Percentiles rank a stretch among this genome's conserved stretches.
Evolutionary conservation across 2,888 invertebrate species (phyloP).

Genomic region (Xylophagus ater): DNA sequence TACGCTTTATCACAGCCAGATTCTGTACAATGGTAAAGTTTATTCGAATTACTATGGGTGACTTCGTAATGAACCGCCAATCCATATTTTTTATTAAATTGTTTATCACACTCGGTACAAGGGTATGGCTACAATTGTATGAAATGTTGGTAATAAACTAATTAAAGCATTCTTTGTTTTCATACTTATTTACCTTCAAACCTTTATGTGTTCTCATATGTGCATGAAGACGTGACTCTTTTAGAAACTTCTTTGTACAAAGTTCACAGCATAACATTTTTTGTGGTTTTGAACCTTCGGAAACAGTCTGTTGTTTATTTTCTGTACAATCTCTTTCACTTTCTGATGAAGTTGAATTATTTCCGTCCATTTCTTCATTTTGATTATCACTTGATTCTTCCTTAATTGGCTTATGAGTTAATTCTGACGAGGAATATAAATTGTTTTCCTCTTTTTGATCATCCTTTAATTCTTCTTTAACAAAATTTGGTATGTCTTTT

Average conservation of each 20-base stretch:
- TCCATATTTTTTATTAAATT: conserved; percentile 8
- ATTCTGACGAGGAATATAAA: not conserved
- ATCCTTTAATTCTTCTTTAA: conserved; percentile 1
- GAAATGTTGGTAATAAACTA: too few species aligned
- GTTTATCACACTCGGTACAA: conserved; percentile 7
- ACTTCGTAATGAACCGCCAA: conserved; percentile 5
- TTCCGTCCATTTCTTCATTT: not conserved
- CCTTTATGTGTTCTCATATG: conserved; percentile 10
- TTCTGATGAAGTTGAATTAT: not conserved
- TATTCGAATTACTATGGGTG: conserved; percentile 5
- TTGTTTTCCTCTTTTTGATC: not conserved
- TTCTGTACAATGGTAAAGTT: conserved; percentile 6
- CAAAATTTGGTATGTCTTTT: conserved; percentile 1
- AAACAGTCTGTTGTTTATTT: not conserved
- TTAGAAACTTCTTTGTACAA: conserved; percentile 7
- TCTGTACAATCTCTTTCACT: conserved; percentile 2
- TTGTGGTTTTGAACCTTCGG: not conserved
- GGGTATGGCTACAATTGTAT: conserved; percentile 8
- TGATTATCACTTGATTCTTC: not conserved
- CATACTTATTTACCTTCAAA: conserved; percentile 6
- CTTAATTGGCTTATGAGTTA: not conserved
- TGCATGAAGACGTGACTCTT: conserved; percentile 4
- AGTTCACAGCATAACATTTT: not conserved
- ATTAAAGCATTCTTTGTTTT: not conserved
- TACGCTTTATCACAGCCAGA: conserved; percentile 14